These are phyloP conservation scores for Phyllopteryx taeniolatus DNA, from an alignment of 2,113 vertebrate species.

Conservation along the genomic window DNA sequence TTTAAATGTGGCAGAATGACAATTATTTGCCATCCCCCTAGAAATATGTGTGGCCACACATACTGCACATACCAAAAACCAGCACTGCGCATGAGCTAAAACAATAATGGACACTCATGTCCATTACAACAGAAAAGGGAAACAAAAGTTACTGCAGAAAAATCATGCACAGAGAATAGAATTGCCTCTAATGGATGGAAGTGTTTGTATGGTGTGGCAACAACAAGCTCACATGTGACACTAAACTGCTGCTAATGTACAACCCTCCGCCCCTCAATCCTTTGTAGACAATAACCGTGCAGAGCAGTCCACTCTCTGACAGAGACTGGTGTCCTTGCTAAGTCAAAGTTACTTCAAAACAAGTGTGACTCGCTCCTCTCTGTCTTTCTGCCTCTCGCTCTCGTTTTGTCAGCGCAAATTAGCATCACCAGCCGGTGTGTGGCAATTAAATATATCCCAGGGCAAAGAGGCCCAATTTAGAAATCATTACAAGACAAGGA, in stretches of 20 bases:
- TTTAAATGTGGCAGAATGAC: too few relatives aligned
- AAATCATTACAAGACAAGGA: slow-evolving; percentile 73
- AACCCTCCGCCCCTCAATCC: not conserved
- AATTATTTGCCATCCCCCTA: too few relatives aligned
- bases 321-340: slow-evolving; percentile 38
- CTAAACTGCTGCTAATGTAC: slow-evolving; percentile 1
- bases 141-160: not conserved
- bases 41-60: too few relatives aligned
- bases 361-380: slow-evolving; percentile 37
- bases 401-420: slow-evolving; percentile 65
- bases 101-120: too few relatives aligned
- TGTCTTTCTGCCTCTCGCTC: slow-evolving; percentile 21
- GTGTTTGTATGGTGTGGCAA: slow-evolving; percentile 2
- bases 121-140: too few relatives aligned
- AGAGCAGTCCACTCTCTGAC: slow-evolving; percentile 26
- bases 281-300: not conserved
- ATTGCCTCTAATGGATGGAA: not conserved
- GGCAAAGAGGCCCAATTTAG: slow-evolving; percentile 71
- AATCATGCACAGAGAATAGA: not conserved
- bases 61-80: too few relatives aligned
- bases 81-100: too few relatives aligned
- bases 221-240: slow-evolving; percentile 10
- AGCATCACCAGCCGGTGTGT: slow-evolving; percentile 71
- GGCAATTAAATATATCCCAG: slow-evolving; percentile 71
- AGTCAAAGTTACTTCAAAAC: slow-evolving; percentile 54